Base-by-base conservation (phyloP, 2,888 invertebrate genomes). In the Dryobotodes eremita region DNA sequence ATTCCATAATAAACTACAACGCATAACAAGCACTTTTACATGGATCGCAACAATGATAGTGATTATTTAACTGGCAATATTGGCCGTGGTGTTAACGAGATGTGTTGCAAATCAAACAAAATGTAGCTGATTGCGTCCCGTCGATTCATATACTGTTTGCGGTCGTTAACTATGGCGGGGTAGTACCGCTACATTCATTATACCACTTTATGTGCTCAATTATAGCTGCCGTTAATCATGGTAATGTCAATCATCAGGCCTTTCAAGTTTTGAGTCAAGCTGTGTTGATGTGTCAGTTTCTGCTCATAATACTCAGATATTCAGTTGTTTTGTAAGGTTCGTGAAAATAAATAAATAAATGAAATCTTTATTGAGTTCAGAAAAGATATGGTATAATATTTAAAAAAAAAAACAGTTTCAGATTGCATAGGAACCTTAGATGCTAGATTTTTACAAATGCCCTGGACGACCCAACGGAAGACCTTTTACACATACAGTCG, bases 61-160 rank as follows among this genome's bases (percentile, higher is more conserved):
- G 68, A 85, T 85, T 87, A 85, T 85, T 84, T 74, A 65, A 74
- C 74, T 48, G 59, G 64, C 77, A 85, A 85, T 89, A 87, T 88
- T 83, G 79, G 73, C 74, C 62, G 76, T 53, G 71, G 78, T 87
- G 88, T 87, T 91, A 91, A 92, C 92, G 92, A 90, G 91, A 91
- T 90, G 89, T 88, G 86, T 90, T 85, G 88, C 92, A 93, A 90
- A 91, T 92, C 92, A 94, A 94, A 94, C 93, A 93, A 92, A 93
- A 91, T 91, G 89, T 86, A 82, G 84, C 90, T 94, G 94, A 94
- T 94, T 94, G 93, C 91, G 89, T 88, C 82, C 86, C 91, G 80
- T 69, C 87, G 89, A 82, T 90, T 91, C 91, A 92, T 91, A 91
- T 90, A 89, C 91, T 85, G 84, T 94, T 94, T 94, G 94, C 91